Conservation (phyloP, 2,113 vertebrate species). For the Glaucomys volans region DNA sequence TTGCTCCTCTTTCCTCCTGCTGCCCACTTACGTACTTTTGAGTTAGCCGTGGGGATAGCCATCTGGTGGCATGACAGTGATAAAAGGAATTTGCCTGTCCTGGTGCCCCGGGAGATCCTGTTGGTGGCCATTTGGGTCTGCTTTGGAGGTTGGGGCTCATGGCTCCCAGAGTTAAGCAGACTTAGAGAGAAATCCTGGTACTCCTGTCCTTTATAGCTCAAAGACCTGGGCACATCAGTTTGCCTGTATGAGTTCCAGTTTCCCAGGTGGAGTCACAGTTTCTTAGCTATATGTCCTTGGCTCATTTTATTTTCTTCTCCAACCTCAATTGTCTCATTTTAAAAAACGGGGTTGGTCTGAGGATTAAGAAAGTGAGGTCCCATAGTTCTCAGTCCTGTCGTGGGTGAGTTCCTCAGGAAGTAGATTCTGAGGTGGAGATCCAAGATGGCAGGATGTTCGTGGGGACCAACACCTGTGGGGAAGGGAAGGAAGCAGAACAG, state of each 20-base stretch:
- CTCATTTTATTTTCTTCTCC: background rate
- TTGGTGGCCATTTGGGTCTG: background rate
- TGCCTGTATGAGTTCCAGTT: background rate
- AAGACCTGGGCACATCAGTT: background rate
- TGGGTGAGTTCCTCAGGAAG: background rate
- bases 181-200: background rate
- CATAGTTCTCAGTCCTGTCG: fast-evolving
- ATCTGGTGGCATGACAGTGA: background rate
- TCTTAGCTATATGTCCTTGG: conserved; percentile 1
- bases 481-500: background rate
- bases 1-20: background rate
- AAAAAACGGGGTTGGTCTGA: background rate
- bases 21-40: background rate
- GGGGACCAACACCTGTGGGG: background rate
- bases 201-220: background rate
- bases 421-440: background rate
- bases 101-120: background rate
- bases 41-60: background rate
- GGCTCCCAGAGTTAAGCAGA: background rate
- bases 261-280: fast-evolving
- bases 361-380: background rate
- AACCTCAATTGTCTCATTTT: conserved; percentile 50
- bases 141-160: background rate
- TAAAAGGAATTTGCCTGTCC: background rate
- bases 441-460: background rate